Evolutionary conservation across 2,113 vertebrate genomes (phyloP).

Genomic region (Salminus brasiliensis): DNA sequence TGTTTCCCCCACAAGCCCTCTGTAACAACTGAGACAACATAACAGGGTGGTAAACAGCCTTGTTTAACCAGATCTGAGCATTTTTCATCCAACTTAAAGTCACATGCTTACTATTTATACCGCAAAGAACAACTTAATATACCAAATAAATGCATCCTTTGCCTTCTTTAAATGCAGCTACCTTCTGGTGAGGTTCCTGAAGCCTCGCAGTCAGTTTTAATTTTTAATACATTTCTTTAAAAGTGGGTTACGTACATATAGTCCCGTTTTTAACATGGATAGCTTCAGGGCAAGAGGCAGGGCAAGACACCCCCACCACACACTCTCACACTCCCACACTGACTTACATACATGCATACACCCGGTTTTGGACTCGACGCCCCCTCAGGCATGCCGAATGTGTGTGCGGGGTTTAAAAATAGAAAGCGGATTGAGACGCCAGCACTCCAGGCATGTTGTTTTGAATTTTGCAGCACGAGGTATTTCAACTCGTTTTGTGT

Average conservation of each 20-base stretch:
- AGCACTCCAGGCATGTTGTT: constrained; percentile 30
- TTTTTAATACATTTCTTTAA: constrained; percentile 35
- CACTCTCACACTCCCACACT: not conserved
- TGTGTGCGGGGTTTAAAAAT: constrained; percentile 42
- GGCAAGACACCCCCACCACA: constrained; percentile 15
- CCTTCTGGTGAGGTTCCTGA: too few species aligned
- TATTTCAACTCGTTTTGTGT: constrained; percentile 16
- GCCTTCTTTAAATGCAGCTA: constrained; percentile 14
- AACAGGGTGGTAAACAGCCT: too few species aligned
- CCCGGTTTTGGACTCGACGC: constrained; percentile 25
- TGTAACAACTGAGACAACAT: too few species aligned
- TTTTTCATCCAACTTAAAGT: too few species aligned
- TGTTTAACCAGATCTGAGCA: too few species aligned
- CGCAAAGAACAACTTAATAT: too few species aligned
- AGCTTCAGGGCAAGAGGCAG: constrained; percentile 22
- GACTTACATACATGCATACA: constrained; percentile 2
- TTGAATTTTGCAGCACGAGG: constrained; percentile 4
- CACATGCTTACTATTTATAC: too few species aligned
- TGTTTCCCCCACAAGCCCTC: too few species aligned
- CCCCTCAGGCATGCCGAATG: constrained; percentile 38
- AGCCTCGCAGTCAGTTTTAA: constrained; percentile 27
- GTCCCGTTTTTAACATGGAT: constrained; percentile 23
- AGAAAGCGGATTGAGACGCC: constrained; percentile 20
- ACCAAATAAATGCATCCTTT: not conserved
- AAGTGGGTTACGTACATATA: constrained; percentile 5